phyloP scores from a whole-genome alignment of 2,113 vertebrate species.

The Scalopus aquaticus region DNA sequence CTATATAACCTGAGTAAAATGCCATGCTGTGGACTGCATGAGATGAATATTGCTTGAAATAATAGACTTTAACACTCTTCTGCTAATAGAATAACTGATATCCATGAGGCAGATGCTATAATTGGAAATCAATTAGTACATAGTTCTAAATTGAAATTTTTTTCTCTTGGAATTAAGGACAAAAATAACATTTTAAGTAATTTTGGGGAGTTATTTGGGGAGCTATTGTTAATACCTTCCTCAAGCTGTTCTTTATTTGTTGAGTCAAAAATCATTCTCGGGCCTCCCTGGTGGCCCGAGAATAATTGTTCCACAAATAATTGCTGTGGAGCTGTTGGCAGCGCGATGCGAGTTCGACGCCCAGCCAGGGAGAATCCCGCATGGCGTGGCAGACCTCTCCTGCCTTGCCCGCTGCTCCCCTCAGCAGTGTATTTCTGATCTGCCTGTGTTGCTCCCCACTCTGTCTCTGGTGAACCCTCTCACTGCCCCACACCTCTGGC shows the following conservation, averaged over 20 bases:
- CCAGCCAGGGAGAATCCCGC: too few species aligned
- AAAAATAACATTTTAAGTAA: constrained; percentile 41
- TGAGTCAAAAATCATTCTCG: neutral
- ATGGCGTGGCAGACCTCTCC: too few species aligned
- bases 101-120: constrained; percentile 25
- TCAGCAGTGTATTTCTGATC: too few species aligned
- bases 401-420: too few species aligned
- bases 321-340: too few species aligned
- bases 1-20: constrained; percentile 35
- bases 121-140: neutral
- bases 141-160: neutral
- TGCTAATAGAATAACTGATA: constrained; percentile 12
- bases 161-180: neutral
- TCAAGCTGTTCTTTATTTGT: neutral
- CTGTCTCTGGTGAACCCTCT: too few species aligned
- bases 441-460: too few species aligned
- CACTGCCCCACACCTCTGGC: too few species aligned
- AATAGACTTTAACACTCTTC: neutral
- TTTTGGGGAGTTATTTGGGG: neutral
- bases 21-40: constrained; percentile 6
- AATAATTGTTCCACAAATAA: too few species aligned
- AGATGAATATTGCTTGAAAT: constrained; percentile 36
- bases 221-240: neutral
- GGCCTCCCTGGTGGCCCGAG: too few species aligned
- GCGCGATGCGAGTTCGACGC: too few species aligned